Conservation (phyloP, 2,888 invertebrate species). For the Halocaridina rubra region DNA sequence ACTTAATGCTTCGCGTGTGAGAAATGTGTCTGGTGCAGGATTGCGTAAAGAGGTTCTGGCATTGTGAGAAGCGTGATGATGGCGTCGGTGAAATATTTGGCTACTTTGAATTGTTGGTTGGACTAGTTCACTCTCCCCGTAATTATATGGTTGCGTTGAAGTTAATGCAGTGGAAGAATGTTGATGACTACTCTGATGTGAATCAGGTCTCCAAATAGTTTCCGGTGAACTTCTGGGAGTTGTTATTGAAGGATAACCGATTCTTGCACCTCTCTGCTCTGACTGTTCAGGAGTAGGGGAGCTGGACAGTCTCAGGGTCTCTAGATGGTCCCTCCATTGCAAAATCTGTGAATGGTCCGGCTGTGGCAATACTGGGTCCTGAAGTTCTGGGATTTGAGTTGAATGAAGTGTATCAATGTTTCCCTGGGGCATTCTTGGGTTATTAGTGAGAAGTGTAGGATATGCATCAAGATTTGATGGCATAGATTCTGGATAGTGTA, state of each 20-base stretch:
- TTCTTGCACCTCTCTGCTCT: no score
- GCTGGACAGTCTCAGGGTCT: neutral
- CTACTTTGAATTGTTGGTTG: neutral
- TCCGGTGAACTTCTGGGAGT: no score
- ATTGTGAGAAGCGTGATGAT: constrained; percentile 2
- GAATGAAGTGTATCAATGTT: neutral
- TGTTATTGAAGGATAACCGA: no score
- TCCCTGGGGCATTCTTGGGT: neutral
- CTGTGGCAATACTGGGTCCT: neutral
- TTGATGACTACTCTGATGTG: no score
- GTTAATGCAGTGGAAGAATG: no score
- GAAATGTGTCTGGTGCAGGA: no score
- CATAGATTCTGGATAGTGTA: neutral
- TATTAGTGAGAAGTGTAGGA: neutral
- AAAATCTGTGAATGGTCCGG: constrained; percentile 4
- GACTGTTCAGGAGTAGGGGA: no score
- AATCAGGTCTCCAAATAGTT: no score
- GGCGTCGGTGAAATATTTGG: neutral
- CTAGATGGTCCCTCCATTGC: neutral
- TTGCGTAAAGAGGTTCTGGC: no score
- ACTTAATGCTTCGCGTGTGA: no score
- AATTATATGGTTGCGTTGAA: neutral
- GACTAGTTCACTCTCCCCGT: neutral
- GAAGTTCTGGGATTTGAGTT: neutral
- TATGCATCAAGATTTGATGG: neutral